Evolutionary conservation across 1,140 invertebrate species (phyloP), one percentile per base, ranked within the genome.

Genomic region (Magallana ariakensis): DNA sequence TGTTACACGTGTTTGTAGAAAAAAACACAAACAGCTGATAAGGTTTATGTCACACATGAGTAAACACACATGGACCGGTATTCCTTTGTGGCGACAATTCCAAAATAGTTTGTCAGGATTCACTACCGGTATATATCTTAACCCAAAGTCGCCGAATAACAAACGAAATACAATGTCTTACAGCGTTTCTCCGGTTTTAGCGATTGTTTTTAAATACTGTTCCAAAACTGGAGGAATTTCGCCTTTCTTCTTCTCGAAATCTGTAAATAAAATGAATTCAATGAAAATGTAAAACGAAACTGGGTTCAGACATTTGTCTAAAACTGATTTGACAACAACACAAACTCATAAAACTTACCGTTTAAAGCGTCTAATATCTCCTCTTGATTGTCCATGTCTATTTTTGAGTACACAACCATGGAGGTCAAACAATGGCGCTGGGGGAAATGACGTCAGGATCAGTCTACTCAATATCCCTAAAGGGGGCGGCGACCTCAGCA

Each of bases 131-230:
- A 5, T 46, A 46, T 46, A 46, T 46, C 33, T 46, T 46, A 46
- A 46, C 5, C 2, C 33, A 4, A 46, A 46, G 33, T 46, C 33
- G 33, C 33, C 33, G 33, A 46, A 46, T 4, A 46, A 46, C 33
- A 46, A 46, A 4, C 33, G 33, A 26, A 56, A 46, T 46, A 46
- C 33, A 46, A 46, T 4, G 13, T 93, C 93, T 93, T 91, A 95
- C 93, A 99, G 96, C 10, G 98, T 98, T 94, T 99, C 97, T 84
- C 98, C 98, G 85, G 98, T 98, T 95, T 97, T 97, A 0, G 98
- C 98, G 84, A 99, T 97, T 95, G 97, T 97, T 89, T 96, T 96
- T 80, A 99, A 95, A 94, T 98, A 99, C 57, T 98, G 97, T 91
- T 99, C 98, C 80, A 99, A 95, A 92, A 97, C 96, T 84, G 96